These are phyloP conservation scores for Macrotrachela quadricornifera DNA, from an alignment of 1,140 invertebrate species.

Conservation along the genomic window DNA sequence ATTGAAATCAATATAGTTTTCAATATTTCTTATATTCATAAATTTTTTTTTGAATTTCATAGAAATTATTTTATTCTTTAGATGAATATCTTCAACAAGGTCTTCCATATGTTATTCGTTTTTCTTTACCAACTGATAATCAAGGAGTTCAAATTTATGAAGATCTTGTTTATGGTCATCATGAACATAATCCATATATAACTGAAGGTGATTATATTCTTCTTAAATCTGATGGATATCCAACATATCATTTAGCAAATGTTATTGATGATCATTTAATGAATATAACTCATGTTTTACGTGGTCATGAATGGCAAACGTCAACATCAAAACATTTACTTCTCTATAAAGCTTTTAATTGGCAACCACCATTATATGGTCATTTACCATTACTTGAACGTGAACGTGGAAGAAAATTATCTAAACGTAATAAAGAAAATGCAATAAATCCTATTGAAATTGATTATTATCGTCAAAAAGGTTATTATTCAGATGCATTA, in stretches of 20 bases:
- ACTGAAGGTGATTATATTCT: conserved; percentile 74
- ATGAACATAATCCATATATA: conserved; percentile 45
- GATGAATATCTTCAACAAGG: conserved; percentile 42
- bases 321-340: conserved; percentile 84
- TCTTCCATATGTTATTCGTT: conserved; percentile 52
- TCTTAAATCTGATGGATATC: conserved; percentile 71
- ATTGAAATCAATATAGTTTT: too few relatives aligned
- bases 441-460: not conserved
- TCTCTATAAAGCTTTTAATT: conserved; percentile 71
- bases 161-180: conserved; percentile 62
- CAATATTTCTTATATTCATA: too few relatives aligned
- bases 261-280: conserved; percentile 91
- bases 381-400: conserved; percentile 65
- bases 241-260: conserved; percentile 95
- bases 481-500: not conserved
- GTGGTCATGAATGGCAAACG: conserved; percentile 78
- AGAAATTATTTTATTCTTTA: conserved; percentile 24
- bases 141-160: conserved; percentile 35
- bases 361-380: conserved; percentile 60
- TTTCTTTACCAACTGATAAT: conserved; percentile 44
- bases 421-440: conserved; percentile 13
- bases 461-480: not conserved
- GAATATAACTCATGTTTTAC: conserved; percentile 71
- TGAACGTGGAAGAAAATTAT: conserved; percentile 48
- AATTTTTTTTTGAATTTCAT: too few relatives aligned